phyloP scores from a whole-genome alignment of 2,113 vertebrate genomes.

The Chionodraco myersi region DNA sequence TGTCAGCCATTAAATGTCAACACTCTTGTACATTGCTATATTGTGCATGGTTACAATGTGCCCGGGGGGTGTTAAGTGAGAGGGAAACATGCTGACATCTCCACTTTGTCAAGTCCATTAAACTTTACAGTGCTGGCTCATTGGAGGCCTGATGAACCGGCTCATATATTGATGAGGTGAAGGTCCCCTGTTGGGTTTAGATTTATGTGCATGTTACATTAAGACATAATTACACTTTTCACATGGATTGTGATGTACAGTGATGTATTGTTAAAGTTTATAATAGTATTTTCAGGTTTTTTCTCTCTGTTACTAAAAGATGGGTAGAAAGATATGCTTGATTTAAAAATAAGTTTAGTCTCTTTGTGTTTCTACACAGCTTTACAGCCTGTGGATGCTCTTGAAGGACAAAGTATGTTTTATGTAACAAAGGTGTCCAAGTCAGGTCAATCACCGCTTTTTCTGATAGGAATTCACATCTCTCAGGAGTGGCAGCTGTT shows the following conservation, averaged over 20 bases:
- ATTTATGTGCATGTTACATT: conserved; percentile 25
- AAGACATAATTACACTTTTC: background rate
- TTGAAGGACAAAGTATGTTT: background rate
- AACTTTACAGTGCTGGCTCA: conserved; percentile 46
- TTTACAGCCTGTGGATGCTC: background rate
- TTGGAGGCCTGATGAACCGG: conserved; percentile 41
- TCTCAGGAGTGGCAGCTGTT: no score
- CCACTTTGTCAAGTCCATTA: conserved; percentile 60
- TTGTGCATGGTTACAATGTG: conserved; percentile 5
- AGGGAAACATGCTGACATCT: conserved; percentile 41
- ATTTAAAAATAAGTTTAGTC: background rate
- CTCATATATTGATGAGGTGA: conserved; percentile 33
- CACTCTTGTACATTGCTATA: background rate
- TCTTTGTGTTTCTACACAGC: background rate
- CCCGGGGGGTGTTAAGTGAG: conserved; percentile 21
- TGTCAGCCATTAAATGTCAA: conserved; percentile 33
- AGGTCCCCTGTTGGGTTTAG: background rate
- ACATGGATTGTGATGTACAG: background rate
- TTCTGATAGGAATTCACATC: no score
- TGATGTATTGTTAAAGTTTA: background rate
- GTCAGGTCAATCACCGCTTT: background rate
- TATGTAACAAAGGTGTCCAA: background rate
- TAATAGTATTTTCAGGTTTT: background rate
- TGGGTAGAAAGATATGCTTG: background rate
- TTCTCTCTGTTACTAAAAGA: background rate